Conservation (phyloP, 1,140 invertebrate genomes). For the Drosophila equinoxialis region DNA sequence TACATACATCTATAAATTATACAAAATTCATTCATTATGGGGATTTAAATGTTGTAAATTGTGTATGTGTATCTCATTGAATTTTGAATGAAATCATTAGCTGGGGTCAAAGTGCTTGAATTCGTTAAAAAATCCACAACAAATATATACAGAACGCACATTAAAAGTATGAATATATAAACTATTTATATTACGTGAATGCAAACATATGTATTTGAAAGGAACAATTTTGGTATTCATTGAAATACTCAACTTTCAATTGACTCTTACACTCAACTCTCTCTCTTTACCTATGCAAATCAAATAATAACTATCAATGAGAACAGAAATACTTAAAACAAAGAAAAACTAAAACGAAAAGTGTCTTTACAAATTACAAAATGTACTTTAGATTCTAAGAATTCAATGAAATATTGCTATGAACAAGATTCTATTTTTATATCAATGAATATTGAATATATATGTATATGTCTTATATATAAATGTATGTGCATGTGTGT, state of each 20-base stretch:
- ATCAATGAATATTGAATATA: conserved; percentile 9
- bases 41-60: not conserved
- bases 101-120: conserved; percentile 7
- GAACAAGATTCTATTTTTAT: conserved; percentile 14
- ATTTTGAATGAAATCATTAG: conserved; percentile 2
- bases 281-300: not conserved
- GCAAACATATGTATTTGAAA: not conserved
- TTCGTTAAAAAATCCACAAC: not conserved
- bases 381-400: conserved; percentile 1
- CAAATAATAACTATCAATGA: conserved; percentile 4
- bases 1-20: not conserved
- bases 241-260: conserved; percentile 5
- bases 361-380: conserved; percentile 6
- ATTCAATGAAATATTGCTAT: conserved; percentile 5
- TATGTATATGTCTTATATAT: not conserved
- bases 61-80: conserved; percentile 1
- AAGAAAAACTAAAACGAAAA: not conserved
- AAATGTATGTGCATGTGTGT: not conserved
- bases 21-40: not conserved
- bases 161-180: not conserved
- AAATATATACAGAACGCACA: not conserved
- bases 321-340: not conserved
- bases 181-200: not conserved
- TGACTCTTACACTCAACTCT: not conserved
- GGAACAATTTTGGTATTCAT: not conserved